Conservation (phyloP, 2,113 vertebrate species). For the Emydura subglobosa region DNA sequence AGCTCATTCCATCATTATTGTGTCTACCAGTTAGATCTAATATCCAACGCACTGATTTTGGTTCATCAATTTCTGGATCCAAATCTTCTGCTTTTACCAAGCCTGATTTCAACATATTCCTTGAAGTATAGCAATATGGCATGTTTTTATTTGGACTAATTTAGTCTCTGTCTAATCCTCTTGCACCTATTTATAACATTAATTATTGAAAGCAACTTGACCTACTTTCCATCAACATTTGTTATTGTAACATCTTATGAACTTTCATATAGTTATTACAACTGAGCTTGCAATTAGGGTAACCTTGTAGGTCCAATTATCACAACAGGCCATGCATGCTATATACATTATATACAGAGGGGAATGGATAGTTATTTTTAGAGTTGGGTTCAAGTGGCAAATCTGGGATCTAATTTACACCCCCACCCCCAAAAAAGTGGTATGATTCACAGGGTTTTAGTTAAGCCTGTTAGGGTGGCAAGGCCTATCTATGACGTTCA, state of each 20-base stretch:
- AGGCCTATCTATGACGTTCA: neutral
- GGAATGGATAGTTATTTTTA: neutral
- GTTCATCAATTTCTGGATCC: too few species aligned
- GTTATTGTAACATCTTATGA: neutral
- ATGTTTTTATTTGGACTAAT: neutral
- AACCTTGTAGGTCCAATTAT: neutral
- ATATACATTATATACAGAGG: neutral
- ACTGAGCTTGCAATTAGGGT: neutral
- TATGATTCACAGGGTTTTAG: neutral
- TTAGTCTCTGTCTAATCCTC: neutral
- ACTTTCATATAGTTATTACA: neutral
- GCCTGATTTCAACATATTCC: too few species aligned
- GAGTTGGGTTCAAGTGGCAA: neutral
- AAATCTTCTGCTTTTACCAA: too few species aligned
- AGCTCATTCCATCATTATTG: too few species aligned
- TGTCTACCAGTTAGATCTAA: too few species aligned
- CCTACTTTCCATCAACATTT: neutral
- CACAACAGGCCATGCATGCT: neutral
- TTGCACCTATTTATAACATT: neutral
- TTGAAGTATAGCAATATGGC: neutral
- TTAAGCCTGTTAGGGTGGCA: neutral
- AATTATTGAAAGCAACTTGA: neutral
- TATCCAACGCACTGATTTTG: too few species aligned
- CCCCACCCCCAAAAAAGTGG: neutral
- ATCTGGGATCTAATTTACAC: neutral